Base-by-base conservation (phyloP, 1,140 invertebrate genomes). In the Nylanderia fulva region DNA sequence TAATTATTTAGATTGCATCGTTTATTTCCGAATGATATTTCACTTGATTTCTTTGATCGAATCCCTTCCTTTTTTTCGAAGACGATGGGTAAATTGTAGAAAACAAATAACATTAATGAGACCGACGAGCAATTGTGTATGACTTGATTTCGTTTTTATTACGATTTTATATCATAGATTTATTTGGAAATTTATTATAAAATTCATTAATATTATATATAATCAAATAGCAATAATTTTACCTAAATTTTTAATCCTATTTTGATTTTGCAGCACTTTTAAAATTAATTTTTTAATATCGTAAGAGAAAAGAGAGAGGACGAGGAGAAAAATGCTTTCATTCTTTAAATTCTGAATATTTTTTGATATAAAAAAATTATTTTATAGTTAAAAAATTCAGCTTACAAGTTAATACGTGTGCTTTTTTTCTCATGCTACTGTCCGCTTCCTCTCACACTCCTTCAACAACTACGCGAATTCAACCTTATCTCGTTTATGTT, bases 1-100 rank as follows among this genome's bases (percentile, higher is more conserved):
- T 33, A 85, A 85, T 85, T 85, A 77, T 68, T 71, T 82, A 54
- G 42, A 69, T 27, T 68, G 83, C 64, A 54, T 60, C 18, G 36
- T 84, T 9, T 80, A 68, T 24, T 71, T 71, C 2, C n/a, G n/a
- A 36, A 24, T 29, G 42, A 58, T 54, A 39, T 82, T 71, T 54
- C 48, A 29, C 52, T 79, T 58, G 21, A 54, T 52, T 18, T n/a
- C 36, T 69, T 66, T 29, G 21, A 33, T 68, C 9, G 64, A 2
- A 42, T 21, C 11, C 13, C 13, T 21, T 66, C 60, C 6, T 9
- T 60, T 42, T 60, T 74, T 42, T 60, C 21, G 15, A 48, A 9
- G 8, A 63, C 21, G 15, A 63, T 48, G 3, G 0, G 36, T 29
- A 0, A 42, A 83, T 48, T 74, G 21, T 63, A 56, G 1, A 24